Evolutionary conservation across 2,888 invertebrate species (phyloP), one percentile per base, ranked within the genome.

Genomic region (Diarsia rubi): DNA sequence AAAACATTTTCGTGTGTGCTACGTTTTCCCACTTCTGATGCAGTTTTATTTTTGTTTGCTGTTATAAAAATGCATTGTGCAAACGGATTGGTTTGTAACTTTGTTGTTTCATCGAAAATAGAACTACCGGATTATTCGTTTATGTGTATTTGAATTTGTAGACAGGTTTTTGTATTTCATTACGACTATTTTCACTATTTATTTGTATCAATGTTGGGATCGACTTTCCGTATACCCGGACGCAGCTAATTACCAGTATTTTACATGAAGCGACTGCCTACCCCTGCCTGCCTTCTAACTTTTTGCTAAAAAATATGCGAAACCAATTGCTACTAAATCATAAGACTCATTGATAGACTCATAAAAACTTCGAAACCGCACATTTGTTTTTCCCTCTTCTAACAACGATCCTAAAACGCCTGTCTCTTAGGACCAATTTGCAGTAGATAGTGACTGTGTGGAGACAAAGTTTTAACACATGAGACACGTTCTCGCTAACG

Each of bases 401-500:
- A 47, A 49, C 14, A 21, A 12, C 27, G 21, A 63, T 59, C 21
- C 21, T 42, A 60, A 73, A 83, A 59, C 47, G 31, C 11, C 14
- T 6, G 37, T 27, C 59, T 65, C 59, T 9, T 37, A 67, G 67
- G 63, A 64, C 42, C 66, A 72, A 72, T 77, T 63, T 45, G 11
- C 27, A 62, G 66, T 52, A 59, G 31, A 65, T n/a, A 21, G 24
- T 27, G 63, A 31, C 44, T 52, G 63, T 67, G n/a, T 8, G 24
- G n/a, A 16, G 75, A 84, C 81, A 69, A 72, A 82, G 78, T 82
- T 72, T 44, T 19, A 69, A 44, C 81, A 67, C 69, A 85, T 68
- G 69, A 52, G 44, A 71, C 81, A 83, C 73, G 80, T 74, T 70
- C 73, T 73, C 60, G 21, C 77, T 84, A 86, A 84, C 78, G 86